Evolutionary conservation across 37 sponge, comb jelly and placozoan genomes (phyloP).

Genomic region (Cliona cf. orientalis): DNA sequence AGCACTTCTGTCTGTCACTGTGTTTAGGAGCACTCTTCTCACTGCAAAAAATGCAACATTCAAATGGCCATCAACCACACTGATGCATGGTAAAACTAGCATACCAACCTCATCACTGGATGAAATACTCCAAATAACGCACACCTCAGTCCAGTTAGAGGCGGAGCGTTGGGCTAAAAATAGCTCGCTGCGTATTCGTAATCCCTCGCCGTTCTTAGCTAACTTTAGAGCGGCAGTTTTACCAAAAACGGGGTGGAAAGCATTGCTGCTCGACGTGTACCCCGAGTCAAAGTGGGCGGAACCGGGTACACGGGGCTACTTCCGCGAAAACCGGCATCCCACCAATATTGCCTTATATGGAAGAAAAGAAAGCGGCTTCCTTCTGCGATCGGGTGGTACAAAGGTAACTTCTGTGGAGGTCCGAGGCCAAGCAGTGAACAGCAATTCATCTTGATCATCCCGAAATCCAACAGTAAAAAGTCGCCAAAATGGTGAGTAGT

Average conservation of each 20-base stretch:
- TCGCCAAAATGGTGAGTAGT: too few species aligned
- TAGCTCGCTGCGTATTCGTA: not conserved
- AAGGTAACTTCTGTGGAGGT: not conserved
- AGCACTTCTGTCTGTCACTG: slow-evolving; percentile 59
- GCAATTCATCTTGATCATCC: too few species aligned
- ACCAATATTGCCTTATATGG: slow-evolving; percentile 42
- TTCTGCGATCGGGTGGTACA: not conserved
- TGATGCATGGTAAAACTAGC: not conserved
- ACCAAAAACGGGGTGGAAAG: slow-evolving; percentile 56
- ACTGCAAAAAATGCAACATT: not conserved
- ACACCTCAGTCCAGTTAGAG: not conserved
- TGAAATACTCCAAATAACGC: slow-evolving; percentile 7
- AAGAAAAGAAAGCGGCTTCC: slow-evolving; percentile 16
- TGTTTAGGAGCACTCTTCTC: slow-evolving; percentile 41
- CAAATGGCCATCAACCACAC: not conserved
- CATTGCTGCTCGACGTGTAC: slow-evolving; percentile 12
- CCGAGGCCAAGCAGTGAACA: not conserved
- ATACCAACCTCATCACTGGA: slow-evolving; percentile 5
- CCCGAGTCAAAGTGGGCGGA: not conserved
- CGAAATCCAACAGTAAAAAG: too few species aligned
- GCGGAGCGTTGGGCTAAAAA: not conserved
- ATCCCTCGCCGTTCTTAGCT: too few species aligned
- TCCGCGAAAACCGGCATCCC: not conserved
- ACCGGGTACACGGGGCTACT: not conserved
- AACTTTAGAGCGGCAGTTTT: too few species aligned